Percentiles rank a stretch among this genome's conserved stretches.
Conservation (phyloP, 2,113 vertebrate genomes). For the Anhinga anhinga region DNA sequence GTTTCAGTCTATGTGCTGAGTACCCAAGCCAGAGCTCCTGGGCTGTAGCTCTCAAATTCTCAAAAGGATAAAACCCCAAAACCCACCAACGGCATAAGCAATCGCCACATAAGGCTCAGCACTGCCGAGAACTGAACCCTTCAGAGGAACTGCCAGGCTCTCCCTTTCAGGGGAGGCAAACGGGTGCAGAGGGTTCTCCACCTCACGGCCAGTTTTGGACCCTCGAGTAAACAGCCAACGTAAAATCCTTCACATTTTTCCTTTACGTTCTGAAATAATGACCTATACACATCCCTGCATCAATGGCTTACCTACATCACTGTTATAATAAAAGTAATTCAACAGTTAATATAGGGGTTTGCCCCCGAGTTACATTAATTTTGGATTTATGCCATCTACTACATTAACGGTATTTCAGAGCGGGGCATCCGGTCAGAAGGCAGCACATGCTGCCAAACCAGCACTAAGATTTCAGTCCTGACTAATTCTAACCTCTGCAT, state of each 20-base stretch:
- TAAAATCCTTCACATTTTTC: background rate
- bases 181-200: background rate
- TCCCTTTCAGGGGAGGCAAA: background rate
- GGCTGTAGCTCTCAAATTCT: background rate
- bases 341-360: accelerated
- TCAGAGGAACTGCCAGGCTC: accelerated
- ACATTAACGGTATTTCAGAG: background rate
- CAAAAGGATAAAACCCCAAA: background rate
- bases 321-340: accelerated
- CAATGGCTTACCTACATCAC: accelerated
- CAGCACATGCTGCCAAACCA: background rate
- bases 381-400: background rate
- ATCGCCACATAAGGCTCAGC: accelerated
- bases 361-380: background rate
- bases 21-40: background rate
- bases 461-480: background rate
- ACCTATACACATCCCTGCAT: background rate
- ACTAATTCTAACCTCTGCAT: background rate
- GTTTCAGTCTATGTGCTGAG: background rate
- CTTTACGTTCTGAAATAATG: background rate
- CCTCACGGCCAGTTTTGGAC: background rate
- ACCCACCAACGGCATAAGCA: background rate
- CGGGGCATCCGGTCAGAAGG: accelerated
- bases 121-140: background rate
- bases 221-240: background rate